phyloP scores from a whole-genome alignment of 2,113 vertebrate species.

The Labeo rohita region DNA sequence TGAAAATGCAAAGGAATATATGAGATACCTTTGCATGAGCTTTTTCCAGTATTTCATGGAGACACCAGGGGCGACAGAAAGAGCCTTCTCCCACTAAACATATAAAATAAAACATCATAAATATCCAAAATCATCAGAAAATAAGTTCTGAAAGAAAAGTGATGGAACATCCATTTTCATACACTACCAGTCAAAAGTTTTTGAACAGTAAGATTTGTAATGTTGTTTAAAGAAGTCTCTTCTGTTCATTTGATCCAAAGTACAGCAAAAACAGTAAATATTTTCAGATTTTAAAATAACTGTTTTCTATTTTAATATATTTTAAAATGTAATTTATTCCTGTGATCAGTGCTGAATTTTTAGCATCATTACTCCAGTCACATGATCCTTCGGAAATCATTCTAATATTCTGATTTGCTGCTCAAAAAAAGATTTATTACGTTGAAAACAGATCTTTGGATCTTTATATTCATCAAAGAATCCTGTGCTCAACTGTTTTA shows the following conservation, averaged over 20 bases:
- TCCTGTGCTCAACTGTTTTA: neutral
- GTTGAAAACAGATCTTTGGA: no score
- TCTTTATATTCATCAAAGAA: neutral
- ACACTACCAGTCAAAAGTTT: neutral
- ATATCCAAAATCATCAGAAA: neutral
- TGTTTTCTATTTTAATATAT: no score
- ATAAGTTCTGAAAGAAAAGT: neutral
- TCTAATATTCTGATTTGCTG: no score
- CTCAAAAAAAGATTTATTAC: no score
- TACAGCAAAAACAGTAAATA: no score
- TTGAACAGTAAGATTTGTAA: neutral
- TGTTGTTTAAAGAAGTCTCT: no score
- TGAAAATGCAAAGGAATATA: neutral
- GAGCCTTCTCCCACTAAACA: constrained; percentile 93
- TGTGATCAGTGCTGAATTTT: no score
- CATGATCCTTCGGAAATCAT: no score
- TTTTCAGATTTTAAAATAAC: no score
- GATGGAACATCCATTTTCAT: neutral
- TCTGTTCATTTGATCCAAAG: no score
- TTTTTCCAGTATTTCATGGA: constrained; percentile 99
- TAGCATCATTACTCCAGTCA: no score
- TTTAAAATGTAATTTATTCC: no score
- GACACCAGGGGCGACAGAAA: constrained; percentile 93
- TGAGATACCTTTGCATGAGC: constrained; percentile 91
- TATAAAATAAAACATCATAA: constrained; percentile 48